Evolutionary conservation across 1,140 invertebrate genomes (phyloP).

Genomic region (Megathymus violae): DNA sequence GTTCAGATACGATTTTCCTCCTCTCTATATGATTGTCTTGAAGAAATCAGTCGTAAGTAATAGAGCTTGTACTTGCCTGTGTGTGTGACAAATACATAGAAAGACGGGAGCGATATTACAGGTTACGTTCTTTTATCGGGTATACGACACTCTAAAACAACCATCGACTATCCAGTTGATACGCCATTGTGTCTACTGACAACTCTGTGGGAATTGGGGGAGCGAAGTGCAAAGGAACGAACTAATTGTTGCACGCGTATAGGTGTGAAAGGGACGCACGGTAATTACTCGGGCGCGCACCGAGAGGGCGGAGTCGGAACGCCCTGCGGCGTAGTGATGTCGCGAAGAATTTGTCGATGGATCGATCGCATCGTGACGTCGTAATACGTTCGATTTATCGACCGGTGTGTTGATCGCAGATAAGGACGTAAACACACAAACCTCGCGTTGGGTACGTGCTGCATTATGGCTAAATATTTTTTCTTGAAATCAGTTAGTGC

Average conservation of each 20-base stretch:
- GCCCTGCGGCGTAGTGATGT: slow-evolving; percentile 56
- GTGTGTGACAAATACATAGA: too few species aligned
- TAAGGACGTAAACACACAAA: slow-evolving; percentile 5
- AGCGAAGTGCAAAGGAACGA: background rate
- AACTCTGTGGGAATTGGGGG: background rate
- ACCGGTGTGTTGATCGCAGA: slow-evolving; percentile 41
- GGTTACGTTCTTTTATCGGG: too few species aligned
- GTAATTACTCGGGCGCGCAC: slow-evolving; percentile 47
- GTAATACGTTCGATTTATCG: slow-evolving; percentile 52
- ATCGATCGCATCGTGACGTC: slow-evolving; percentile 34
- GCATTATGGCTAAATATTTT: too few species aligned
- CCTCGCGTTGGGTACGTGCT: background rate
- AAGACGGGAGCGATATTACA: too few species aligned
- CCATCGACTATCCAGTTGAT: background rate
- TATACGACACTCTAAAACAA: too few species aligned
- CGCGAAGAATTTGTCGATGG: slow-evolving; percentile 61
- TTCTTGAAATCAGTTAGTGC: too few species aligned
- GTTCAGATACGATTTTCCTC: too few species aligned
- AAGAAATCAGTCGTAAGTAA: too few species aligned
- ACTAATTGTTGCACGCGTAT: slow-evolving; percentile 8
- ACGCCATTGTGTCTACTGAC: background rate
- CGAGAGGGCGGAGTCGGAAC: slow-evolving; percentile 51
- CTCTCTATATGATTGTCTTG: too few species aligned
- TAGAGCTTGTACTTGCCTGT: too few species aligned
- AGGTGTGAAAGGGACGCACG: slow-evolving; percentile 50